A percentile compares a stretch with the other conserved stretches of the same genome.
These are phyloP conservation scores for Galemys pyrenaicus DNA, from an alignment of 2,113 vertebrate genomes.

Conservation along the genomic window DNA sequence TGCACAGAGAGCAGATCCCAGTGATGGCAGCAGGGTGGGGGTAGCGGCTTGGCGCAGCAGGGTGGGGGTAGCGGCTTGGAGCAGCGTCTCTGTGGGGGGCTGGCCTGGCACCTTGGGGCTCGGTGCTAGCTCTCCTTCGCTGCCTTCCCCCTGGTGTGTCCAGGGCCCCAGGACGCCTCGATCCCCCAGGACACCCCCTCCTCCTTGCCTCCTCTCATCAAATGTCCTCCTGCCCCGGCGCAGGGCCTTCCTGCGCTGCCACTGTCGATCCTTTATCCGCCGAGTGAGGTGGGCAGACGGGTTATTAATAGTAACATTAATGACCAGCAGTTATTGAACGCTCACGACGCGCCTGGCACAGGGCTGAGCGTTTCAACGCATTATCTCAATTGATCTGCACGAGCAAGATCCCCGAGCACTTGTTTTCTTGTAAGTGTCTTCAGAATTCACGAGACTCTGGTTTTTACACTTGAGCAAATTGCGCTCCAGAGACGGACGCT, in stretches of 20 bases:
- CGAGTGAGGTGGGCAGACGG: background rate
- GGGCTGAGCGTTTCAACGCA: constrained; percentile 1
- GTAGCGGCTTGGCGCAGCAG: background rate
- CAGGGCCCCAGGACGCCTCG: background rate
- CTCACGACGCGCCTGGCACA: background rate
- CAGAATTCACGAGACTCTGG: background rate
- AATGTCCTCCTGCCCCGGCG: background rate
- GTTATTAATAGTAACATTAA: constrained; percentile 60
- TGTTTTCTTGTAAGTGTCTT: constrained; percentile 49
- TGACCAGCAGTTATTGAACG: constrained; percentile 55
- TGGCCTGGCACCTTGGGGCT: too few relatives aligned
- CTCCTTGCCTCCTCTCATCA: background rate
- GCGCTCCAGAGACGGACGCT: background rate
- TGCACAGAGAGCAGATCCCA: accelerated
- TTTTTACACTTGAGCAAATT: constrained; percentile 24
- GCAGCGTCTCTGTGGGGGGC: accelerated
- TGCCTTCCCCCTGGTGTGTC: background rate
- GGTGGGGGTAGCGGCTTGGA: background rate
- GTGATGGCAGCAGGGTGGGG: background rate
- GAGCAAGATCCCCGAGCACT: background rate
- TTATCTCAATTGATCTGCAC: constrained; percentile 50
- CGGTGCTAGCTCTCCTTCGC: background rate
- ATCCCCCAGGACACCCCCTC: too few relatives aligned
- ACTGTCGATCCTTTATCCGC: background rate
- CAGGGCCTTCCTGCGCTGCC: background rate